These are phyloP conservation scores for Tonatia bakeri DNA, from an alignment of 2,113 vertebrate species.

Conservation along the genomic window DNA sequence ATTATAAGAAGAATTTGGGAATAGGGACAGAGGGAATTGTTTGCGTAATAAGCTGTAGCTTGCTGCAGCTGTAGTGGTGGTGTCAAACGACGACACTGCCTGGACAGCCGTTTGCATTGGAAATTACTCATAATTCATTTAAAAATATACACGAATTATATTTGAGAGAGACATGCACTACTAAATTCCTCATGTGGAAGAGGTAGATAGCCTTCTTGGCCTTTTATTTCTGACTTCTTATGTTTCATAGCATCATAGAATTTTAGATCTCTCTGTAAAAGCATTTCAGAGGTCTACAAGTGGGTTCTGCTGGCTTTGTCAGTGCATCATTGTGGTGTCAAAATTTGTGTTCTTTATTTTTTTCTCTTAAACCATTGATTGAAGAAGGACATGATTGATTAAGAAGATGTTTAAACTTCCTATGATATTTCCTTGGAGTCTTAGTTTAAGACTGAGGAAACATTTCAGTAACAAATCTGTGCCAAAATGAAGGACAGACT, in stretches of 20 bases:
- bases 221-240: conserved; percentile 17
- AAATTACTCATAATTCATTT: conserved; percentile 14
- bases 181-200: background rate
- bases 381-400: conserved; percentile 1
- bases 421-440: background rate
- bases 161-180: conserved; percentile 14
- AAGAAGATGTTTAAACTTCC: background rate
- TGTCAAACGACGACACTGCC: background rate
- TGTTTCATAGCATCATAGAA: background rate
- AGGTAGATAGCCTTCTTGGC: background rate
- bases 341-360: conserved; percentile 23
- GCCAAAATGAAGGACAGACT: background rate
- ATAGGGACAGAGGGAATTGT: conserved; percentile 15
- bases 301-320: background rate
- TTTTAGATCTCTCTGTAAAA: conserved; percentile 20
- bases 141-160: background rate
- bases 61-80: background rate
- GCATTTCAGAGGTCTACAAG: background rate
- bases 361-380: conserved; percentile 28
- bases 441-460: background rate
- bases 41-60: background rate
- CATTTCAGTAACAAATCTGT: background rate
- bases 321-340: background rate
- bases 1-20: background rate
- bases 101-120: background rate